phyloP scores from a whole-genome alignment of 2,888 invertebrate species.

The Heteropelma amictum region DNA sequence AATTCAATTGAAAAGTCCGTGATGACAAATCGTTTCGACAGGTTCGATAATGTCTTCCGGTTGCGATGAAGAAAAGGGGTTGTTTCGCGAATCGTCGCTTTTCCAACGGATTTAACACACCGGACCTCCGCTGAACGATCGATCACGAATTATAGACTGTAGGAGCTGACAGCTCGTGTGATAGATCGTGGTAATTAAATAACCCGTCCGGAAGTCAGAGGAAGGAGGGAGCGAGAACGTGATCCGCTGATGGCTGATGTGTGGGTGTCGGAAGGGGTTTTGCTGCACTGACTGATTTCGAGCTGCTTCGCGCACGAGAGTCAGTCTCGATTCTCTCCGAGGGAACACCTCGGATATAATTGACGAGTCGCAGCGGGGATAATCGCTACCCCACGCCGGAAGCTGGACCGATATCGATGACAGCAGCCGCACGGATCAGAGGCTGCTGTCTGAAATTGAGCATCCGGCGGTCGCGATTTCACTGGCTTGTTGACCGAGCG shows the following conservation, averaged over 20 bases:
- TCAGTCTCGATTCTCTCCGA: slow-evolving; percentile 55
- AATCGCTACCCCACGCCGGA: slow-evolving; percentile 60
- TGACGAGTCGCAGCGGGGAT: slow-evolving; percentile 75
- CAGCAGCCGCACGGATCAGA: slow-evolving; percentile 68
- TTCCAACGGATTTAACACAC: slow-evolving; percentile 35
- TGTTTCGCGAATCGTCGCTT: slow-evolving; percentile 29
- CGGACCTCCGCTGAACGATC: slow-evolving; percentile 64
- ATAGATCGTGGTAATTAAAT: slow-evolving; percentile 77
- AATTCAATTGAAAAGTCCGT: no score
- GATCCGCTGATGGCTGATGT: slow-evolving; percentile 51
- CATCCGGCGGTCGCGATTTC: slow-evolving; percentile 3
- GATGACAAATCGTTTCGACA: neutral
- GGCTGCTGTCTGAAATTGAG: slow-evolving; percentile 59
- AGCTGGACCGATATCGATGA: slow-evolving; percentile 61
- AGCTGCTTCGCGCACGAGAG: no score
- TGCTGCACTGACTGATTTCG: slow-evolving; percentile 30
- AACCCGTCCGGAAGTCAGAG: slow-evolving; percentile 65
- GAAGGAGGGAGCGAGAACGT: slow-evolving; percentile 29
- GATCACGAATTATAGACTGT: slow-evolving; percentile 76
- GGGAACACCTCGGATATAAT: slow-evolving; percentile 70
- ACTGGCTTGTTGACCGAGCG: neutral
- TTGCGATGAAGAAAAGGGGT: slow-evolving; percentile 19
- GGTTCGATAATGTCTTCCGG: neutral
- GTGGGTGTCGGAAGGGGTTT: slow-evolving; percentile 38
- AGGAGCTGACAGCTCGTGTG: slow-evolving; percentile 73